phyloP scores from a whole-genome alignment of 1,140 invertebrate species.

The Sycobia sp. region DNA sequence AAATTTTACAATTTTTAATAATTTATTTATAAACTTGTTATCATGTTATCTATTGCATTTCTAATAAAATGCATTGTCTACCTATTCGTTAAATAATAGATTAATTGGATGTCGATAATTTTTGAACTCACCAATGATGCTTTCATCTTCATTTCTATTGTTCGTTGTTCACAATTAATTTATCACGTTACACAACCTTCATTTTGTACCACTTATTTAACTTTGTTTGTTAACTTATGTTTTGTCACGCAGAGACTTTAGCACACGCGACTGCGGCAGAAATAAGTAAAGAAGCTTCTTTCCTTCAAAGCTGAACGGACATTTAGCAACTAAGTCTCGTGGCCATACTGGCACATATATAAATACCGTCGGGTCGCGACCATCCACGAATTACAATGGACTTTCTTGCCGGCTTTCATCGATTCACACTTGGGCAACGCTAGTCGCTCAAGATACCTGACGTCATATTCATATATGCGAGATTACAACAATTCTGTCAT shows the following conservation, averaged over 20 bases:
- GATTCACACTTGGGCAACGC: conserved; percentile 55
- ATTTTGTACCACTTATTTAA: conserved; percentile 17
- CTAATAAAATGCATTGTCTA: too few species aligned
- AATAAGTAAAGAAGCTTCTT: conserved; percentile 39
- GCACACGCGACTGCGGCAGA: conserved; percentile 35
- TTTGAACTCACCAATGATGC: conserved; percentile 43
- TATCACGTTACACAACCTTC: conserved; percentile 47
- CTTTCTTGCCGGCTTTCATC: conserved; percentile 63
- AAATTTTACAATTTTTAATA: too few species aligned
- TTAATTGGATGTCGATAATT: too few species aligned
- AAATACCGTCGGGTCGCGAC: conserved; percentile 61
- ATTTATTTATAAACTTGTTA: too few species aligned
- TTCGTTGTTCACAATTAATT: too few species aligned
- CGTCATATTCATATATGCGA: conserved; percentile 46
- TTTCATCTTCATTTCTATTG: conserved; percentile 43
- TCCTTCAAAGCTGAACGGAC: conserved; percentile 51
- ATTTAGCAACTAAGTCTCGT: conserved; percentile 52
- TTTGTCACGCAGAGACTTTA: background rate
- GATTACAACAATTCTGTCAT: too few species aligned
- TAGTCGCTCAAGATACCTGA: conserved; percentile 52
- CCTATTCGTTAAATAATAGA: too few species aligned
- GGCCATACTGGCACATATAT: conserved; percentile 58
- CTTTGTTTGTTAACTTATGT: background rate
- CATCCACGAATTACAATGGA: conserved; percentile 62
- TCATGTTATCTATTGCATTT: too few species aligned